phyloP scores from a whole-genome alignment of 2,888 invertebrate species.

The Vanessa cardui region DNA sequence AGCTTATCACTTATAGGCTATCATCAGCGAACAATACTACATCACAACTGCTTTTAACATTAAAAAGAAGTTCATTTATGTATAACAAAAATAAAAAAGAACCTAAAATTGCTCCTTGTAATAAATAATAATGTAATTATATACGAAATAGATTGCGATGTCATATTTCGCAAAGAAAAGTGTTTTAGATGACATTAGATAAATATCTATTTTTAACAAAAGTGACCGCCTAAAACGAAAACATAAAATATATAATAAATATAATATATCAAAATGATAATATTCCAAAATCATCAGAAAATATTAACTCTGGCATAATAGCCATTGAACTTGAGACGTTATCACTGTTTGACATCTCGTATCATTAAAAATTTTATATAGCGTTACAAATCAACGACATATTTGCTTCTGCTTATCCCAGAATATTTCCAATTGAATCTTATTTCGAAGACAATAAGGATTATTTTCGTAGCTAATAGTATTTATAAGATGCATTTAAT shows the following conservation, averaged over 20 bases:
- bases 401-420: constrained; percentile 10
- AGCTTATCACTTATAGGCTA: too few relatives aligned
- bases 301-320: constrained; percentile 34
- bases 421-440: background rate
- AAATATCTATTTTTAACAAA: background rate
- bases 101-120: too few relatives aligned
- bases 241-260: constrained; percentile 1
- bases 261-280: constrained; percentile 1
- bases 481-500: constrained; percentile 4
- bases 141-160: too few relatives aligned
- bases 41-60: too few relatives aligned
- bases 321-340: constrained; percentile 38
- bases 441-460: constrained; percentile 1
- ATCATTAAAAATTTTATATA: constrained; percentile 39
- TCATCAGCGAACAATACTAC: too few relatives aligned
- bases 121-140: too few relatives aligned
- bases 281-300: constrained; percentile 10
- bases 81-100: too few relatives aligned
- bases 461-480: constrained; percentile 8
- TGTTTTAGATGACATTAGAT: too few relatives aligned
- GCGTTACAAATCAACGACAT: constrained; percentile 32
- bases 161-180: too few relatives aligned
- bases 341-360: constrained; percentile 37
- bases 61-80: too few relatives aligned
- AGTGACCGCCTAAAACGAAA: background rate